phyloP scores from a whole-genome alignment of 53 echinoderm and acorn worm species.

The Henricia sp. region DNA sequence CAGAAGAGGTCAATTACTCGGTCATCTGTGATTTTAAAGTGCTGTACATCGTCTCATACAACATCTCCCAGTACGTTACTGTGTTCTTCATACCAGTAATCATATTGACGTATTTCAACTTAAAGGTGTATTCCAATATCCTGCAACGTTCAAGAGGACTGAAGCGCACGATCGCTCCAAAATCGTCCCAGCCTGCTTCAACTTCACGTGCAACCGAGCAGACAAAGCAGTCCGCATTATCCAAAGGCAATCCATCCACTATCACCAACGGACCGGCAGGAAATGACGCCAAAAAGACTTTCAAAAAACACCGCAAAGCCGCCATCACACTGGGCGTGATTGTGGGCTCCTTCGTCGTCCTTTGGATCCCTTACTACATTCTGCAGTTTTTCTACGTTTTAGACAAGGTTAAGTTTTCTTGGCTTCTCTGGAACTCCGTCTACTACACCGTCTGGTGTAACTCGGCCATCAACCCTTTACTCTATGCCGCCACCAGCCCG shows the following conservation, averaged over 20 bases:
- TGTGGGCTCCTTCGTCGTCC: slow-evolving; percentile 21
- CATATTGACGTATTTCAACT: slow-evolving; percentile 30
- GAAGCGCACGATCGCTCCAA: slow-evolving; percentile 17
- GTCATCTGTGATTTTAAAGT: slow-evolving; percentile 54
- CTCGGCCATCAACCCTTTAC: slow-evolving; percentile 51
- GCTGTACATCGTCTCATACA: slow-evolving; percentile 34
- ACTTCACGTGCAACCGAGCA: too few relatives aligned
- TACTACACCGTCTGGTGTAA: slow-evolving; percentile 43
- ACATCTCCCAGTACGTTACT: background rate
- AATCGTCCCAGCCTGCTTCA: too few relatives aligned
- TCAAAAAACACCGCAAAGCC: slow-evolving; percentile 38
- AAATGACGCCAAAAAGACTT: background rate
- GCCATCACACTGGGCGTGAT: slow-evolving; percentile 46
- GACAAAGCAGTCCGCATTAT: too few relatives aligned
- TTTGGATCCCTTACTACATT: slow-evolving; percentile 49
- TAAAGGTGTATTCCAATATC: slow-evolving; percentile 44
- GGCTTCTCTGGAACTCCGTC: slow-evolving; percentile 36
- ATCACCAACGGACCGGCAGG: too few relatives aligned
- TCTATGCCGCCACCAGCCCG: slow-evolving; percentile 51
- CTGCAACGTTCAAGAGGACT: slow-evolving; percentile 3
- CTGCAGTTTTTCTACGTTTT: slow-evolving; percentile 13
- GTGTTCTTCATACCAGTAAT: slow-evolving; percentile 25
- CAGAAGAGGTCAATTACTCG: slow-evolving; percentile 1
- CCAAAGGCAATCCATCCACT: too few relatives aligned
- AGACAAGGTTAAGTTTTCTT: slow-evolving; percentile 6